Conservation (phyloP, 2,113 vertebrate genomes). For the Dendrocopos noguchii region DNA sequence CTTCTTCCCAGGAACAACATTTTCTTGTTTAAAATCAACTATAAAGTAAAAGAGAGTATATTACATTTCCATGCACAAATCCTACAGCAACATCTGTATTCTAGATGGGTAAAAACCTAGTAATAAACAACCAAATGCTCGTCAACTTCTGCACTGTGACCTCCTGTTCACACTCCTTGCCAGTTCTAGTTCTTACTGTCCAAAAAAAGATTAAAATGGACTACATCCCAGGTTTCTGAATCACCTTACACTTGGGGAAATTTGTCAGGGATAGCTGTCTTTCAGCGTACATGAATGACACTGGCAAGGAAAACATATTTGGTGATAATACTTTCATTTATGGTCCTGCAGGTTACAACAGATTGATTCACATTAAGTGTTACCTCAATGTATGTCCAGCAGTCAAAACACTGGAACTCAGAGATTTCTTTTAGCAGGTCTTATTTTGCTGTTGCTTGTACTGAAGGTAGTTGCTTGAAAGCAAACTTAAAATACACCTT, state of each 20-base stretch:
- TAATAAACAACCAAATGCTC: not conserved
- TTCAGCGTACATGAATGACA: not conserved
- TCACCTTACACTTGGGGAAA: not conserved
- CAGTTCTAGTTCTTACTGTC: not conserved
- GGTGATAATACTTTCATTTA: accelerated
- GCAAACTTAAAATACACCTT: not conserved
- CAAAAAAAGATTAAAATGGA: not conserved
- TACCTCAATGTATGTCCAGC: not conserved
- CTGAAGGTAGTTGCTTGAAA: not conserved
- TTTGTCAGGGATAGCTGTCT: not conserved
- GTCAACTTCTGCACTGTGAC: not conserved
- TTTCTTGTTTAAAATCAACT: not conserved
- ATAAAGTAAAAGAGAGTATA: not conserved
- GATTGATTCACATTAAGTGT: not conserved
- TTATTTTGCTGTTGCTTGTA: not conserved
- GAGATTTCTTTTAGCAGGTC: not conserved
- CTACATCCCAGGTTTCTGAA: not conserved
- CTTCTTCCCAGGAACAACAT: not conserved
- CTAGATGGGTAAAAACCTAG: not conserved
- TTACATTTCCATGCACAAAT: not conserved
- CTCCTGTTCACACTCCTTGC: not conserved
- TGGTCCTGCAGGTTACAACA: not conserved
- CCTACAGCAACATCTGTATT: accelerated
- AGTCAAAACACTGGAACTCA: not conserved
- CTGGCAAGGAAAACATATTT: not conserved